Conservation (phyloP, 2,797 vertebrate genomes). For the Cottoperca gobio region DNA sequence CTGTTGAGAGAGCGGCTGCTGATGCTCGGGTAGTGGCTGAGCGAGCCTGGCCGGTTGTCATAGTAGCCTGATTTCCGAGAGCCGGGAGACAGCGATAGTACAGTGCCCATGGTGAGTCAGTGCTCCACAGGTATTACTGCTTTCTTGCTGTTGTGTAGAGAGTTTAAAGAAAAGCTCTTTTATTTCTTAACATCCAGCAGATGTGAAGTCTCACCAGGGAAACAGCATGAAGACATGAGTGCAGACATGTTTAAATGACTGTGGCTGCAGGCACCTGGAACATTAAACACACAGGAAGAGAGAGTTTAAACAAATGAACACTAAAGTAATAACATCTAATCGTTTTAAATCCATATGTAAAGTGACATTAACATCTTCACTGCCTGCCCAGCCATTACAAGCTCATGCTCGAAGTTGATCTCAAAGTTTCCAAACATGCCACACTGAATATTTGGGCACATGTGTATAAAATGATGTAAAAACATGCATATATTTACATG, state of each 20-base stretch:
- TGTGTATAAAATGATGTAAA: not conserved
- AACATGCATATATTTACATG: not conserved
- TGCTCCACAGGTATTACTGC: constrained; percentile 29
- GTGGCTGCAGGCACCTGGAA: constrained; percentile 43
- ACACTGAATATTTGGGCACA: not conserved
- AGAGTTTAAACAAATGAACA: not conserved
- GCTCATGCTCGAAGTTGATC: not conserved
- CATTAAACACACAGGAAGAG: constrained; percentile 7
- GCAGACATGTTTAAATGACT: constrained; percentile 40
- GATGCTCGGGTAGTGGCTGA: constrained; percentile 85
- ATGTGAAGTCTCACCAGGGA: constrained; percentile 27
- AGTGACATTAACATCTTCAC: not conserved
- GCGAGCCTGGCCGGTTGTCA: constrained; percentile 80
- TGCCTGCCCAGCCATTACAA: not conserved
- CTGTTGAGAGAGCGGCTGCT: constrained; percentile 83
- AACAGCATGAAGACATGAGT: constrained; percentile 30
- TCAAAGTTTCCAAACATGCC: not conserved
- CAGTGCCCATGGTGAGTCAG: constrained; percentile 84
- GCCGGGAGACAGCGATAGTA: constrained; percentile 86
- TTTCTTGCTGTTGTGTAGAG: constrained; percentile 13
- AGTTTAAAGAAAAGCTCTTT: constrained; percentile 26
- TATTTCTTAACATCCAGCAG: constrained; percentile 39
- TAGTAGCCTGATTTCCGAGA: constrained; percentile 84
- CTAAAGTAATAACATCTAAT: not conserved
- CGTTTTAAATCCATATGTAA: not conserved